These are phyloP conservation scores for Pungitius pungitius DNA, from an alignment of 2,113 vertebrate species.

Conservation along the genomic window DNA sequence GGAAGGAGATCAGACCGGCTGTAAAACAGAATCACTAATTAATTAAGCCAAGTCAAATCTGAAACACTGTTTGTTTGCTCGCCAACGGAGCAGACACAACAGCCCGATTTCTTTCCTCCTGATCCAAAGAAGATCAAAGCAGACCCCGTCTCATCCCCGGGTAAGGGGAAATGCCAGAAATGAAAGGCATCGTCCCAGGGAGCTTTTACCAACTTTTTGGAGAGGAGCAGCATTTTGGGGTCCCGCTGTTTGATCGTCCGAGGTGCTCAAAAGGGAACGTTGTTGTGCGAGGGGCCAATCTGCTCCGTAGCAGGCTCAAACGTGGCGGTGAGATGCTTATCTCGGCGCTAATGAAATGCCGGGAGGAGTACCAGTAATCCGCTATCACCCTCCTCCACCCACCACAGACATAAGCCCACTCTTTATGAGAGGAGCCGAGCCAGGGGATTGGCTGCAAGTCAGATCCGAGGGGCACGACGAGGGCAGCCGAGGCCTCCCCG, in stretches of 20 bases:
- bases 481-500: constrained; percentile 48
- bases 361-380: constrained; percentile 77
- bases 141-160: constrained; percentile 84
- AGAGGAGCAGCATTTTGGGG: constrained; percentile 77
- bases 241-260: constrained; percentile 80
- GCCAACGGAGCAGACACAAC: constrained; percentile 96
- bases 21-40: constrained; percentile 99
- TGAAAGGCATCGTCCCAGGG: constrained; percentile 79
- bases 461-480: constrained; percentile 63
- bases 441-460: constrained; percentile 66
- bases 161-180: constrained; percentile 77
- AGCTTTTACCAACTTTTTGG: constrained; percentile 81
- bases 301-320: constrained; percentile 71
- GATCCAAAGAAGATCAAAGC: constrained; percentile 92
- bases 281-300: constrained; percentile 75
- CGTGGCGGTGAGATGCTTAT: constrained; percentile 77
- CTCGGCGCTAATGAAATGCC: constrained; percentile 79
- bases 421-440: constrained; percentile 63
- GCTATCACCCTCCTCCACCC: constrained; percentile 55
- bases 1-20: constrained; percentile 96
- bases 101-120: constrained; percentile 85
- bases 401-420: constrained; percentile 60
- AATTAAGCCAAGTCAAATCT: constrained; percentile 99
- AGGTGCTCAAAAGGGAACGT: constrained; percentile 78
- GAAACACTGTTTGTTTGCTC: constrained; percentile 99